Conservation (phyloP, 1,140 invertebrate genomes). For the Drosophila takahashii region DNA sequence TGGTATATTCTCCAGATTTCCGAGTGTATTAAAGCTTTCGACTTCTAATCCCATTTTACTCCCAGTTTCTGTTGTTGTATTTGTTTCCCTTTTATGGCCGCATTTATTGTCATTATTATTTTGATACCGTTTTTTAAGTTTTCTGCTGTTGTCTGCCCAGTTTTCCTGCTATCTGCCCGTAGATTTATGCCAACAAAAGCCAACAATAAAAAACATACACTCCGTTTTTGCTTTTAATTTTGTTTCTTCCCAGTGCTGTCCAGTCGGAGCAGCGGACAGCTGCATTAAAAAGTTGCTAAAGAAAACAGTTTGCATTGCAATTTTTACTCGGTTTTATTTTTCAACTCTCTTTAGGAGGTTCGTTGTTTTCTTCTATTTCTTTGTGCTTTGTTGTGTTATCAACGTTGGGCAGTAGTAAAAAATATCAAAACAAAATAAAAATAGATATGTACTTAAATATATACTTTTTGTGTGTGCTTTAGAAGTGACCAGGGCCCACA, state of each 20-base stretch:
- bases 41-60: not conserved
- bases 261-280: constrained; percentile 51
- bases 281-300: constrained; percentile 79
- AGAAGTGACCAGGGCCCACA: constrained; percentile 57
- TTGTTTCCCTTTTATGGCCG: constrained; percentile 45
- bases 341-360: constrained; percentile 28
- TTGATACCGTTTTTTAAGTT: constrained; percentile 64
- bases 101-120: constrained; percentile 82
- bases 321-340: constrained; percentile 68
- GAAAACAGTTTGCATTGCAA: constrained; percentile 82
- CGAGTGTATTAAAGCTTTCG: constrained; percentile 11
- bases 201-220: constrained; percentile 67
- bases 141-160: constrained; percentile 33
- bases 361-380: constrained; percentile 42
- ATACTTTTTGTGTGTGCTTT: constrained; percentile 45
- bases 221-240: constrained; percentile 52
- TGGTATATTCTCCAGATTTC: too few relatives aligned
- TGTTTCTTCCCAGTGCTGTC: constrained; percentile 52
- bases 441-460: constrained; percentile 34
- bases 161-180: constrained; percentile 60
- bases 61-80: constrained; percentile 8
- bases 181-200: constrained; percentile 80
- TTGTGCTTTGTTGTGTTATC: constrained; percentile 73
- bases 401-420: constrained; percentile 34
- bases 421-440: constrained; percentile 33